Base-by-base conservation (phyloP, 2,113 vertebrate genomes). In the Colinus virginianus region DNA sequence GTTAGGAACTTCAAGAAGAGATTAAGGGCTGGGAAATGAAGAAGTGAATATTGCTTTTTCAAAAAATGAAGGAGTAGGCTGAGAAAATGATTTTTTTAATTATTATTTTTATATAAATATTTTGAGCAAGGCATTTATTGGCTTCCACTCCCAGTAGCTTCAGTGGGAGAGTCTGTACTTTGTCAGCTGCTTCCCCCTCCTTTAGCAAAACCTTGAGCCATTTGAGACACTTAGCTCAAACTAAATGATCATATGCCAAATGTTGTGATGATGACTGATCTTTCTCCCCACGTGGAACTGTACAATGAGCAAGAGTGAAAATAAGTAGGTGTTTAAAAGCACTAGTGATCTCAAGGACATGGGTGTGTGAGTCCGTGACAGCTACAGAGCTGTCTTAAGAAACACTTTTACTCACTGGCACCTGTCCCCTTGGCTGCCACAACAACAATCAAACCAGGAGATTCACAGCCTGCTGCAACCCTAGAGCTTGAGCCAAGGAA, bases 311-410 rank as follows among this genome's bases (percentile, higher is more conserved):
- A 74, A 77, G 17, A 78, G 43, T 40, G 48, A 38, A 84, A 93
- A 78, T 67, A 84, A 92, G n/a, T 26, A 56, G 40, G 28, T 84
- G 22, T 84, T 91, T 71, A 71, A 79, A 82, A 91, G 30, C 42
- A 36, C 25, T 70, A 49, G 17, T 64, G 53, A 43, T 84, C 45
- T 84, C 82, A 87, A 81, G 40, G 40, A 71, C 15, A 19, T 16
- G 23, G 18, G 25, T 79, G 34, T 64, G 42, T 12, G 64, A 76
- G 48, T 42, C 13, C 17, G 8, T 55, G 43, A 72, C 30, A 87
- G n/a, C 46, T 85, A 25, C 9, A 40, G 26, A 36, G 34, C 9
- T 68, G 49, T 20, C 81, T 67, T 42, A 32, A 38, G 63, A 81
- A 71, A 78, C 15, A 34, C 7, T 21, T 9, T 16, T 75, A 25